phyloP scores from a whole-genome alignment of 2,113 vertebrate species.

The Phalacrocorax carbo region DNA sequence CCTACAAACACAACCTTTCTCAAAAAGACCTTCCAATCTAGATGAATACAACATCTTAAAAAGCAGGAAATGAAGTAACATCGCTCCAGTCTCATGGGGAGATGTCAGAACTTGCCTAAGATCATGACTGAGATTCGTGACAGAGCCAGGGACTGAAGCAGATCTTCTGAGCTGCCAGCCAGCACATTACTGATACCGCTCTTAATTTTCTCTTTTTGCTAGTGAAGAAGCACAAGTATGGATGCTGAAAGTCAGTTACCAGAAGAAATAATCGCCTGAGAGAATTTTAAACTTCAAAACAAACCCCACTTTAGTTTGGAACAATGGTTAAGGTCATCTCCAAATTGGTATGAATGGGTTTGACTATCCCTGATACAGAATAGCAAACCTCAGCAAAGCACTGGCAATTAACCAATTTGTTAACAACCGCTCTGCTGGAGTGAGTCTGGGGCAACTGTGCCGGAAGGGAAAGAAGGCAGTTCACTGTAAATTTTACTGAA shows the following conservation, averaged over 20 bases:
- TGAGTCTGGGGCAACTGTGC: constrained; percentile 2
- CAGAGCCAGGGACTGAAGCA: not conserved
- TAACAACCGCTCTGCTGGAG: constrained; percentile 45
- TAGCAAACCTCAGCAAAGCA: constrained; percentile 42
- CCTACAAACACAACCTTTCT: not conserved
- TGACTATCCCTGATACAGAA: not conserved
- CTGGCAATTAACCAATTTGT: constrained; percentile 34
- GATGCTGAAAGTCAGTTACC: not conserved
- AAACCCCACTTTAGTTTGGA: not conserved
- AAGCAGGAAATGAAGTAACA: not conserved
- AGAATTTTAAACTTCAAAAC: not conserved
- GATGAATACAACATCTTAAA: not conserved
- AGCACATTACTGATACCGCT: not conserved
- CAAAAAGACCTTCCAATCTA: not conserved
- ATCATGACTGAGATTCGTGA: not conserved
- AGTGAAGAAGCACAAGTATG: not conserved
- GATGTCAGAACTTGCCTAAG: not conserved
- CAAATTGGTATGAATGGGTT: not conserved
- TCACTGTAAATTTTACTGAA: constrained; percentile 15
- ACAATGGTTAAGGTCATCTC: not conserved
- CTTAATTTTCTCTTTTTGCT: not conserved
- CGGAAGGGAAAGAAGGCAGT: not conserved
- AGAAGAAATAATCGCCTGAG: not conserved
- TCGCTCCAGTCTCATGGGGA: not conserved
- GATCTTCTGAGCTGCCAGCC: not conserved